phyloP scores from a whole-genome alignment of 2,888 invertebrate species.

The Campoletis raptor region DNA sequence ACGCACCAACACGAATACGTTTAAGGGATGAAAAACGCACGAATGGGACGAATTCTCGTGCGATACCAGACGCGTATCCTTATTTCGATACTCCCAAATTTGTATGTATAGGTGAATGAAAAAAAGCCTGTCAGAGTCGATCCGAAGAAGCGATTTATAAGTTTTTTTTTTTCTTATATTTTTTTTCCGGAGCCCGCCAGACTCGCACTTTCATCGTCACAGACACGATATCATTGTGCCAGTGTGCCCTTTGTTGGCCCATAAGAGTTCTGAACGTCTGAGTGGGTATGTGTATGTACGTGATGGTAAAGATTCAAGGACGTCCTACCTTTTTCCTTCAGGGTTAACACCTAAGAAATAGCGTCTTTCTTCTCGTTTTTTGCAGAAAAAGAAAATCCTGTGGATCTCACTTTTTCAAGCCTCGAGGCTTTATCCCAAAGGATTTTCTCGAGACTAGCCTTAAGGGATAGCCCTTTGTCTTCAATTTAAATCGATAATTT shows the following conservation, averaged over 20 bases:
- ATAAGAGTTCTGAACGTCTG: not conserved
- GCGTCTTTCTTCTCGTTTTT: constrained; percentile 15
- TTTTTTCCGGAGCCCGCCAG: constrained; percentile 26
- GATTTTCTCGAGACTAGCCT: not conserved
- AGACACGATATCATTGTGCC: constrained; percentile 41
- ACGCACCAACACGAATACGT: constrained; percentile 11
- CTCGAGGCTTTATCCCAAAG: not conserved
- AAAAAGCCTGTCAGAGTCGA: constrained; percentile 50
- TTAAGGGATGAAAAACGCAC: constrained; percentile 19
- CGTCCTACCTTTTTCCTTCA: constrained; percentile 43
- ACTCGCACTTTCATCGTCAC: constrained; percentile 46
- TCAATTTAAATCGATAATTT: constrained; percentile 24
- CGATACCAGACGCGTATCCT: constrained; percentile 39
- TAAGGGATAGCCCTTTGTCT: not conserved
- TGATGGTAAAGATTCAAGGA: constrained; percentile 50
- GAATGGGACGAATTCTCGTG: not conserved
- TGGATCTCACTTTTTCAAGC: constrained; percentile 42
- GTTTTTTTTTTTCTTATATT: not conserved
- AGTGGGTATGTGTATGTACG: not conserved
- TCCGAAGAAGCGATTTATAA: constrained; percentile 54
- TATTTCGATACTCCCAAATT: constrained; percentile 44
- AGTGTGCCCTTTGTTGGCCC: constrained; percentile 30
- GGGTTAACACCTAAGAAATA: constrained; percentile 60
- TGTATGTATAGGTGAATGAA: constrained; percentile 33
- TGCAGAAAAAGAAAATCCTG: constrained; percentile 16